Percentiles rank a stretch among this genome's conserved stretches.
These are phyloP conservation scores for Doris montereyensis DNA, from an alignment of 2,888 invertebrate genomes.

Conservation along the genomic window DNA sequence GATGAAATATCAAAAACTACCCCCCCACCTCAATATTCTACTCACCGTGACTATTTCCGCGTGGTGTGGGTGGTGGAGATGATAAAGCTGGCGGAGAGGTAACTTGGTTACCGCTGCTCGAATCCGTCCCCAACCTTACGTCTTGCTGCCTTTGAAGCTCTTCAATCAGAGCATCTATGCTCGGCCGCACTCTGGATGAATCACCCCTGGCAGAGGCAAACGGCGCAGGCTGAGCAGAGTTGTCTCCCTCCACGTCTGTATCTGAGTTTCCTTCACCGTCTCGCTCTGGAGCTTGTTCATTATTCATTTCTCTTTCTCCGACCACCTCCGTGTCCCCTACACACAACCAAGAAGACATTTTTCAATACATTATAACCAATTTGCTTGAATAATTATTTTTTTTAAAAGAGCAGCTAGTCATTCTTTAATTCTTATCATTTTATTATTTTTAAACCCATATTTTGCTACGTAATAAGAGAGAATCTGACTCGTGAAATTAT, in stretches of 20 bases:
- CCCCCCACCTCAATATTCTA: too few relatives aligned
- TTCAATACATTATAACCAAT: too few relatives aligned
- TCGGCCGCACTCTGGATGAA: conserved; percentile 73
- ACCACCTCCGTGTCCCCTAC: conserved; percentile 51
- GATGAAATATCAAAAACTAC: too few relatives aligned
- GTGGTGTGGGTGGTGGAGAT: conserved; percentile 27
- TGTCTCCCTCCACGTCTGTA: conserved; percentile 30
- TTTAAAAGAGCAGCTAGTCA: too few relatives aligned
- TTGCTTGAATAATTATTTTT: too few relatives aligned
- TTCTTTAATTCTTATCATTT: too few relatives aligned
- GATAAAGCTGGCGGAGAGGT: conserved; percentile 31
- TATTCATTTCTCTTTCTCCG: conserved; percentile 43
- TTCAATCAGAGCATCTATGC: conserved; percentile 82
- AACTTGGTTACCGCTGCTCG: conserved; percentile 5
- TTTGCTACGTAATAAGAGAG: too few relatives aligned
- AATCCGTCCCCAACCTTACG: conserved; percentile 48
- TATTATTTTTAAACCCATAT: too few relatives aligned
- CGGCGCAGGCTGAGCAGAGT: conserved; percentile 3
- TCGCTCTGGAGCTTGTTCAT: background rate
- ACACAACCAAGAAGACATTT: too few relatives aligned
- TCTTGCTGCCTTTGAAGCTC: conserved; percentile 79
- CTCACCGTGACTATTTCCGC: conserved; percentile 34
- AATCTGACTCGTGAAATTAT: too few relatives aligned
- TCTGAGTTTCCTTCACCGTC: conserved; percentile 15
- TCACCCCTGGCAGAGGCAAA: background rate